phyloP scores from a whole-genome alignment of 2,797 vertebrate genomes.

The Geotrypetes seraphini region DNA sequence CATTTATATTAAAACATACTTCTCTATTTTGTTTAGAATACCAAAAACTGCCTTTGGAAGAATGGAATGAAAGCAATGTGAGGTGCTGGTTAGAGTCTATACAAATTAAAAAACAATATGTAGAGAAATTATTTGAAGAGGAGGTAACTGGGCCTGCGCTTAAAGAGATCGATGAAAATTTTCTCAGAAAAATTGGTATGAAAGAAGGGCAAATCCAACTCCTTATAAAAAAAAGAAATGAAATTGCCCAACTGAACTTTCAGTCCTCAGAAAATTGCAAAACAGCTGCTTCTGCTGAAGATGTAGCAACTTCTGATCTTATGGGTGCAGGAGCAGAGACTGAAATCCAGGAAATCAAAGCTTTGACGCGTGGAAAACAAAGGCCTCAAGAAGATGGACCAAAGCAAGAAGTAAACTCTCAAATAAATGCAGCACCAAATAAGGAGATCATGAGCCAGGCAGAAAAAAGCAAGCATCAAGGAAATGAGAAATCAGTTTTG shows the following conservation, averaged over 20 bases:
- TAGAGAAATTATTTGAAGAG: slow-evolving; percentile 45
- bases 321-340: neutral
- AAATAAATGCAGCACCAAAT: neutral
- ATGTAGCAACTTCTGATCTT: neutral
- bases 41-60: slow-evolving; percentile 17
- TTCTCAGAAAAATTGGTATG: slow-evolving; percentile 53
- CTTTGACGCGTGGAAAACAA: no score
- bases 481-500: no score
- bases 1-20: neutral
- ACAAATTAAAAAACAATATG: slow-evolving; percentile 52
- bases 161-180: slow-evolving; percentile 40
- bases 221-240: slow-evolving; percentile 53
- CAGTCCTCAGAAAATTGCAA: slow-evolving; percentile 6
- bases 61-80: slow-evolving; percentile 63
- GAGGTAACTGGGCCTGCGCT: slow-evolving; percentile 56
- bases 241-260: no score
- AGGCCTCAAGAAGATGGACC: neutral
- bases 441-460: accelerated
- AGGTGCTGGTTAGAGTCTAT: slow-evolving; percentile 55
- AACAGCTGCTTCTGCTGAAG: slow-evolving; percentile 3
- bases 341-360: neutral
- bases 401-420: neutral
- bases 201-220: slow-evolving; percentile 58
- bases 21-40: slow-evolving; percentile 22
- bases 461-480: no score